Evolutionary conservation across 2,113 vertebrate genomes (phyloP).

Genomic region (Aix galericulata): DNA sequence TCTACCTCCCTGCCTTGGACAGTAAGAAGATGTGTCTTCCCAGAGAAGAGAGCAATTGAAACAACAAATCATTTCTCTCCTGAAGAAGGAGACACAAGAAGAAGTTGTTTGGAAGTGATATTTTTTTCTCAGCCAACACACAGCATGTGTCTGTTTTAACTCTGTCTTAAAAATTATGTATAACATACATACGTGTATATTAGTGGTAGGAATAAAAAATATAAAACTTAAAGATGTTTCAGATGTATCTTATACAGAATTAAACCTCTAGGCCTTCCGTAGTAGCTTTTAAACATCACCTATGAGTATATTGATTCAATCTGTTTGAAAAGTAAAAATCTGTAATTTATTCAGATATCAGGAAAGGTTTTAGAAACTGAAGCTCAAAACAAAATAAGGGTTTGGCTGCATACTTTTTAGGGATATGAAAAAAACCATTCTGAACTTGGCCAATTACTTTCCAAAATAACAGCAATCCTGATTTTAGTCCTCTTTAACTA

Average conservation of each 20-base stretch:
- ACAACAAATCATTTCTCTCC: not conserved
- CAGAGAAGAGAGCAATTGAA: not conserved
- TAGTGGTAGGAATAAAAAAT: not conserved
- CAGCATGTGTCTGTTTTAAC: not conserved
- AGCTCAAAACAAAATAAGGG: not conserved
- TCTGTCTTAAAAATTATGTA: not conserved
- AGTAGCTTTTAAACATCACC: not conserved
- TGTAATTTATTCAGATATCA: not conserved
- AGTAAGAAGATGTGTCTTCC: not conserved
- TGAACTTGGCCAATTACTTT: not conserved
- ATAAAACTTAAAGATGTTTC: not conserved
- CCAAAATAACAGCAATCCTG: not conserved
- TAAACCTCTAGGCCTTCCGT: not conserved
- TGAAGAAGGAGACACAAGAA: not conserved
- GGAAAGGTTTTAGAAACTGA: not conserved
- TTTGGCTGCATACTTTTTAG: not conserved
- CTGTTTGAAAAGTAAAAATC: not conserved
- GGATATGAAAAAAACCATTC: not conserved
- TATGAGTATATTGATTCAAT: not conserved
- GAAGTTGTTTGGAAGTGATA: not conserved
- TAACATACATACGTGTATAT: not conserved
- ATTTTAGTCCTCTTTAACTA: not conserved
- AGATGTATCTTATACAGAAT: not conserved
- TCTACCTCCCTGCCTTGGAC: rapidly evolving
- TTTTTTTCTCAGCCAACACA: not conserved